These are phyloP conservation scores for Pogona vitticeps DNA, from an alignment of 2,113 vertebrate genomes.

Conservation along the genomic window DNA sequence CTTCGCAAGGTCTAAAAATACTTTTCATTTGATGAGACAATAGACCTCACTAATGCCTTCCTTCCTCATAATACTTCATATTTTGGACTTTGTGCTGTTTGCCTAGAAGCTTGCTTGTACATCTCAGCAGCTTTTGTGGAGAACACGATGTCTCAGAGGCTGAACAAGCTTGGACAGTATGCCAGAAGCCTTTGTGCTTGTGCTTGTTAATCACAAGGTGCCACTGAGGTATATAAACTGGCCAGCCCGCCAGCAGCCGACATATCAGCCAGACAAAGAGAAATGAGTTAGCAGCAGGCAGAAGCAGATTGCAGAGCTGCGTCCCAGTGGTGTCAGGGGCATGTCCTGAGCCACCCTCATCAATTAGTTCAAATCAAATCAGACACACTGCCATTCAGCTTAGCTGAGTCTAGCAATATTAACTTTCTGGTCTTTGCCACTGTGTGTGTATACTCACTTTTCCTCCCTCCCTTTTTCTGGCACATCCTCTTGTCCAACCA, in stretches of 20 bases:
- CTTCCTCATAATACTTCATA: background rate
- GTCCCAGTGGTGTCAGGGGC: conserved; percentile 54
- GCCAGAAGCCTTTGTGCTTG: conserved; percentile 56
- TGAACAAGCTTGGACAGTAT: conserved; percentile 23
- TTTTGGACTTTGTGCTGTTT: conserved; percentile 22
- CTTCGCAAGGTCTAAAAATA: background rate
- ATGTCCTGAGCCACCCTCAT: conserved; percentile 55
- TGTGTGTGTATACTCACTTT: fast-evolving
- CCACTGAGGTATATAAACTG: conserved; percentile 57
- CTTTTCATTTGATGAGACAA: background rate
- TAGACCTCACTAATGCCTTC: background rate
- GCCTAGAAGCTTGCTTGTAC: conserved; percentile 46
- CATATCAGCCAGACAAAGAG: conserved; percentile 55
- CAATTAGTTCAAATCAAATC: conserved; percentile 58
- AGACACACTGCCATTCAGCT: conserved; percentile 26
- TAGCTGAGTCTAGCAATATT: conserved; percentile 21
- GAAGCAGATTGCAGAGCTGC: conserved; percentile 61
- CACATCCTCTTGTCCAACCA: background rate
- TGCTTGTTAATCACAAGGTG: conserved; percentile 67
- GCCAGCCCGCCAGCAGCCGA: conserved; percentile 43
- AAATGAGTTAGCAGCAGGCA: conserved; percentile 62
- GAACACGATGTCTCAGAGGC: conserved; percentile 55
- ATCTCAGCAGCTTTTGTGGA: conserved; percentile 43
- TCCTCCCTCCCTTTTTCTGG: fast-evolving
- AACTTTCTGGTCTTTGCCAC: conserved; percentile 19